Percentiles rank a stretch among this genome's conserved stretches.
These are phyloP conservation scores for Spodoptera picta DNA, from an alignment of 2,888 invertebrate genomes.

Conservation along the genomic window DNA sequence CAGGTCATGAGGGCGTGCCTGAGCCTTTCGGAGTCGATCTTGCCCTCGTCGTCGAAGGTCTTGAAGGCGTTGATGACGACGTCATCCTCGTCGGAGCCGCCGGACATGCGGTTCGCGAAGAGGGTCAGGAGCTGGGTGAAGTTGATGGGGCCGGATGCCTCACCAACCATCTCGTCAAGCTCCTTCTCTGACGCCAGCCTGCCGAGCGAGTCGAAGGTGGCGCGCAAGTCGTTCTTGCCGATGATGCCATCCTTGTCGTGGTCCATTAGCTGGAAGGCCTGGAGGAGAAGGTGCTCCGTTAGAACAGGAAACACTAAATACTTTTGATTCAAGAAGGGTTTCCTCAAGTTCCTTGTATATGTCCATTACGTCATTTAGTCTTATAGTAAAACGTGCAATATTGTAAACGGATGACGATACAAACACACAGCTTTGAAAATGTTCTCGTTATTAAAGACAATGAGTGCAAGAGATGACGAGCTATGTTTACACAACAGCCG, in stretches of 20 bases:
- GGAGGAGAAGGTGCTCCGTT: conserved; percentile 42
- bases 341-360: too few relatives aligned
- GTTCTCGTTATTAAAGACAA: conserved; percentile 45
- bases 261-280: conserved; percentile 99
- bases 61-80: conserved; percentile 97
- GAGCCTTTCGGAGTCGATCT: conserved; percentile 96
- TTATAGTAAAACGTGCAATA: conserved; percentile 18
- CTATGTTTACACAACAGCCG: conserved; percentile 73
- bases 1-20: conserved; percentile 97
- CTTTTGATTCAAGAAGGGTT: not conserved
- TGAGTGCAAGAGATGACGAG: conserved; percentile 40
- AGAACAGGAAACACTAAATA: conserved; percentile 8
- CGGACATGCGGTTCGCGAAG: conserved; percentile 97
- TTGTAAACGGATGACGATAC: conserved; percentile 54
- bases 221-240: conserved; percentile 96
- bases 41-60: conserved; percentile 96
- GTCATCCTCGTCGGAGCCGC: conserved; percentile 97
- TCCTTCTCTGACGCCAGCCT: conserved; percentile 96
- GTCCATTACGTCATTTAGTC: not conserved
- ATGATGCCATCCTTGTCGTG: conserved; percentile 97
- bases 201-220: conserved; percentile 97
- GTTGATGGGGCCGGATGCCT: conserved; percentile 97
- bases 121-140: conserved; percentile 97
- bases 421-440: conserved; percentile 60
- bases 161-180: conserved; percentile 95